These are phyloP conservation scores for Lordiphosa fenestrarum DNA, from an alignment of 2,888 invertebrate genomes.

Conservation along the genomic window DNA sequence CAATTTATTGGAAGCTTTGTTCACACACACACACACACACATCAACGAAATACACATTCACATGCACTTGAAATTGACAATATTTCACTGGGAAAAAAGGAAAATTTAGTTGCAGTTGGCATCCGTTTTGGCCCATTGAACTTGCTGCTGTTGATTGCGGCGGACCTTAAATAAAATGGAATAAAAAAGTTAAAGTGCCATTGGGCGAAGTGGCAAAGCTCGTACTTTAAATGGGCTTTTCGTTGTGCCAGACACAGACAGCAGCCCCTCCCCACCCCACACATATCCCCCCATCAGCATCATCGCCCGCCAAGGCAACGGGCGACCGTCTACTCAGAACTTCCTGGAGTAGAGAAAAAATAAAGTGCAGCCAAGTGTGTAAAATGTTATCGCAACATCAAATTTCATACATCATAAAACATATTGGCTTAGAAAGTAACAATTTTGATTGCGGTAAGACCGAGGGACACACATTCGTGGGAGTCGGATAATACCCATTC, in stretches of 20 bases:
- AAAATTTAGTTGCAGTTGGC: constrained; percentile 68
- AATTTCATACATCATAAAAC: constrained; percentile 78
- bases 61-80: constrained; percentile 63
- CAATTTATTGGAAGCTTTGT: constrained; percentile 1
- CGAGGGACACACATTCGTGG: constrained; percentile 40
- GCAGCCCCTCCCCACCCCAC: neutral
- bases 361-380: constrained; percentile 68
- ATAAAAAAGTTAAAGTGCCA: constrained; percentile 25
- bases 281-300: too few species aligned
- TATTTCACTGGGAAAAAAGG: constrained; percentile 66
- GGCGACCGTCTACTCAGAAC: constrained; percentile 1
- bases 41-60: constrained; percentile 9
- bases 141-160: constrained; percentile 64
- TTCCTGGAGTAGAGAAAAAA: constrained; percentile 34
- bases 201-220: constrained; percentile 14
- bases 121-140: constrained; percentile 64
- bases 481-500: constrained; percentile 51
- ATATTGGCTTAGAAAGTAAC: constrained; percentile 77
- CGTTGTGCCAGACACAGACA: constrained; percentile 4
- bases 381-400: constrained; percentile 77
- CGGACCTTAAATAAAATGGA: constrained; percentile 25
- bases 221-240: constrained; percentile 36
- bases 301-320: too few species aligned
- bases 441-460: constrained; percentile 72
- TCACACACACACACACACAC: constrained; percentile 1